Evolutionary conservation across 2,113 vertebrate species (phyloP), one percentile per base, ranked within the genome.

Genomic region (Ginglymostoma cirratum): DNA sequence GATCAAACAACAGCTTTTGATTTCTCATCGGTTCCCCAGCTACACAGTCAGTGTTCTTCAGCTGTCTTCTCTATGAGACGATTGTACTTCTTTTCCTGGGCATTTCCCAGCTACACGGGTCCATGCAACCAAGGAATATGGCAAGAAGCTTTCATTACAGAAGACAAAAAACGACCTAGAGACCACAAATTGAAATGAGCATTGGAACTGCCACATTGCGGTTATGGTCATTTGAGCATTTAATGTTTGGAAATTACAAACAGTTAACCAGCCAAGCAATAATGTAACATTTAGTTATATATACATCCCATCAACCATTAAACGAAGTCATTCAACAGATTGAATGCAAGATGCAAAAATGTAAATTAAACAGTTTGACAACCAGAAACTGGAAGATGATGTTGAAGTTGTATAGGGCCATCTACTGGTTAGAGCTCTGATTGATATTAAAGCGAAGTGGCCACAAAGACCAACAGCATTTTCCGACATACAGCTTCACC

Each of bases 221-320:
- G 61, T 38, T 66, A 8, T 42, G 34, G 80, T 83, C 23, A 83
- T 83, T 83, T 38, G 80, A 83, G 80, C 80, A 83, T 19, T 23
- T 93, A 66, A 66, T 93, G 15, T 66, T 66, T 34, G 61, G 19
- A 93, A 93, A 66, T 93, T 65, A 93, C 89, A 93, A 67, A 66
- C 65, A 93, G 38, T 93, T 93, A 93, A 93, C 34, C 61, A 93
- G 89, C 34, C 89, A 23, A 93, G 89, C n/a, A 66, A 66, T 93
- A 93, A 93, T 66, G 14, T 66, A n/a, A 93, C n/a, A 66, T 66
- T 66, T 66, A 93, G 89, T 66, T 92, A 66, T 67, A 93, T n/a
- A 66, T 93, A 67, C n/a, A 66, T 65, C 15, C 65, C 30, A 66
- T 93, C n/a, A 42, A 42, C 89, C 34, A 65, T 61, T 93, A 93